A percentile compares a stretch with the other conserved stretches of the same genome.
These are phyloP conservation scores for Drosophila ficusphila DNA, from an alignment of 1,140 invertebrate species.

Conservation along the genomic window DNA sequence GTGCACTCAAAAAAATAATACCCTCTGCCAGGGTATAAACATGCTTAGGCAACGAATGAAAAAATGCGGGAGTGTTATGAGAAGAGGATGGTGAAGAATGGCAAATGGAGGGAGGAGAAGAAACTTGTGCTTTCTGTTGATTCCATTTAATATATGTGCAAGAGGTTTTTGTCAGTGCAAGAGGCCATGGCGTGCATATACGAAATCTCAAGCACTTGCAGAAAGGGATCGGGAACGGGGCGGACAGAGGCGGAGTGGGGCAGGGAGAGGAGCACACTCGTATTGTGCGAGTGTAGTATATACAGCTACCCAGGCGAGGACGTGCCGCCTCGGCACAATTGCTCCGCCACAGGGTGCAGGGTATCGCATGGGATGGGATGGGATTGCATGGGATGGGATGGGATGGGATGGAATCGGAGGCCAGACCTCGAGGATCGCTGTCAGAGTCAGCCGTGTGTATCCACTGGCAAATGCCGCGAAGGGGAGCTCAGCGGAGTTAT, in stretches of 20 bases:
- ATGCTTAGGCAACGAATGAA: no score
- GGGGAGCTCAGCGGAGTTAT: slow-evolving; percentile 70
- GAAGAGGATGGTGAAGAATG: no score
- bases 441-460: slow-evolving; percentile 72
- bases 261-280: slow-evolving; percentile 14
- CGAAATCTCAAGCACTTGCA: slow-evolving; percentile 50
- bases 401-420: slow-evolving; percentile 18
- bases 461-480: slow-evolving; percentile 45
- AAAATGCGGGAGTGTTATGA: no score
- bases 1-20: background rate
- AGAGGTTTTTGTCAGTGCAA: slow-evolving; percentile 14
- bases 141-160: no score
- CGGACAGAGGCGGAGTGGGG: background rate
- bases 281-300: no score
- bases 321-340: slow-evolving; percentile 69
- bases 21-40: no score
- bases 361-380: slow-evolving; percentile 21
- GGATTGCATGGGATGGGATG: slow-evolving; percentile 11
- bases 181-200: slow-evolving; percentile 4
- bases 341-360: slow-evolving; percentile 77
- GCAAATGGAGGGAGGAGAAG: no score
- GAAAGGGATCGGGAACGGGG: background rate
- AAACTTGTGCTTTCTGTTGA: no score
- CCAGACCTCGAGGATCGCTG: slow-evolving; percentile 28
- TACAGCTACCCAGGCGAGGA: slow-evolving; percentile 60